Base-by-base conservation (phyloP, 2,113 vertebrate species). In the Cochlearius cochlearius region DNA sequence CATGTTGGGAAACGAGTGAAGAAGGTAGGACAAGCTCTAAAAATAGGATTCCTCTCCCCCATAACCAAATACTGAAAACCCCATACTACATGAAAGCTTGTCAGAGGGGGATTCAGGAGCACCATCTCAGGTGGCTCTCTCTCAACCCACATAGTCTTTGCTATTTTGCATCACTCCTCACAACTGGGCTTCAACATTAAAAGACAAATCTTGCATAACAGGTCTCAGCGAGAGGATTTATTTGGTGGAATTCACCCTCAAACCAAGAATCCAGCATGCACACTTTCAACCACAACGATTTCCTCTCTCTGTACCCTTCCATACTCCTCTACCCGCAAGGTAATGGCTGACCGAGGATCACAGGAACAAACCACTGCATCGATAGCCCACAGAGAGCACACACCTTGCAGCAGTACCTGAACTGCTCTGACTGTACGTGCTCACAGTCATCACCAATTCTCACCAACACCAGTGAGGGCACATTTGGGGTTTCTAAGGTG, bases 301-400 rank as follows among this genome's bases (percentile, higher is more conserved):
- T 78, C 7, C 22, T 7, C 10, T 43, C 58, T 79, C 43, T 34
- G 10, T 56, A 38, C 8, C 72, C 72, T 38, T 69, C 39, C 34
- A 18, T 15, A 3, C 9, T 74, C 52, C 11, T 74, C 52, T 60
- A 7, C 16, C 21, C 1, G 2, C 15, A 45, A 68, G 39, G 49
- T 47, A 79, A 62, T 4, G 53, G 36, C 25, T 66, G 71, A 25
- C 25, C 2, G 2, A 59, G 52, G 55, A 53, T 26, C 38, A 71
- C n/a, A 43, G 50, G 63, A 95, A 63, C 30, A 88, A 83, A 86
- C 20, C 8, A 1, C 32, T 29, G 32, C 17, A 38, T 39, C 63
- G 62, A 12, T 41, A 73, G 8, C 27, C 45, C 15, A 11, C 0
- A 50, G 16, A n/a, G 11, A 43, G 11, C 60, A 75, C 0, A 0